Base-by-base conservation (phyloP, 2,888 invertebrate species). In the Acronicta psi region DNA sequence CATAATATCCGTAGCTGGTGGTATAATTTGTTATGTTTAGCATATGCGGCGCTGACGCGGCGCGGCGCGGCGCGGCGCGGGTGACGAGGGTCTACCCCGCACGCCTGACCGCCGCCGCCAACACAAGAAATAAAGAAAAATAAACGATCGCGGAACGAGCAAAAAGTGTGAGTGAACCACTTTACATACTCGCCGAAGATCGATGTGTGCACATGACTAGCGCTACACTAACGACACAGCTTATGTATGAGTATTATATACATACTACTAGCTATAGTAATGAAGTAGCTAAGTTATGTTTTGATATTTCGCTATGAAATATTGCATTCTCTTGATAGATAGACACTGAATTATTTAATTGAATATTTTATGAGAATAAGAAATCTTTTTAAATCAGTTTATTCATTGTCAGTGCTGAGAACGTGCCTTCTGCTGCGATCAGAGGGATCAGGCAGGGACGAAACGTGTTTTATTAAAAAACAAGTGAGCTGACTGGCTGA, bases 1-100 rank as follows among this genome's bases (percentile, higher is more conserved):
- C 18, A 16, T 43, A 43, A 59, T 43, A n/a, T n/a, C 34, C 34
- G 14, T 50, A 23, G 5, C 14, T 16, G 3, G 11, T 10, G 29
- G 42, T 20, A 37, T 43, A 53, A 67, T 68, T 68, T 68, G 69
- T 50, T 68, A 68, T 53, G 73, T 67, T 53, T 16, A 60, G 49
- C 69, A 50, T 68, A 60, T 59, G 31, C n/a, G 34, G 34, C 36
- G 34, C 20, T 29, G 41, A 13, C 38, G 31, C n/a, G n/a, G n/a
- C n/a, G n/a, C n/a, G n/a, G n/a, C n/a, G n/a, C n/a, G n/a, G n/a
- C n/a, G 8, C 10, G 37, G 57, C 44, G 31, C 2, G 40, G 17
- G 37, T 73, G 67, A 73, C 73, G 69, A 68, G 61, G 73, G 67
- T 66, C 45, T 14, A 29, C 20, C 17, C 42, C 20, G 60, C 38